Evolutionary conservation across 2,797 vertebrate species (phyloP), one percentile per base, ranked within the genome.

Genomic region (Cirrhinus molitorella): DNA sequence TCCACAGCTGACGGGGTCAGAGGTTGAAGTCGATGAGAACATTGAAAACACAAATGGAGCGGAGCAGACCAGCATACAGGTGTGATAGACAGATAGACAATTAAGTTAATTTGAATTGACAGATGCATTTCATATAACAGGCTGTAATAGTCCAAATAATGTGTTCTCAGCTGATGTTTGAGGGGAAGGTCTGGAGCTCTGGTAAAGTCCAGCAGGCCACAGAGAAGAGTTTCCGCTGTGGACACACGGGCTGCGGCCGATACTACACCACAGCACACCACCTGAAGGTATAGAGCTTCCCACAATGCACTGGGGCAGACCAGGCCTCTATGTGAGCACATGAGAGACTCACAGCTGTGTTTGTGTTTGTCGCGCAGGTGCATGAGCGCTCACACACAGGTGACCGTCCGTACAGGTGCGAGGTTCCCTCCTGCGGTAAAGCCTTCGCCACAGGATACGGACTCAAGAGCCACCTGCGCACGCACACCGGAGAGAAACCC

Each of bases 231-330:
- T 96, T 95, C 86, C 92, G 89, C 43, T 96, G 96, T 16, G 94
- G 91, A 17, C 94, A 94, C 85, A 87, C 93, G 81, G 96, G 92
- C 83, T 96, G 95, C 61, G 94, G 94, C 13, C 93, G 94, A 49
- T 93, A 95, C 59, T 96, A 96, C 43, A 95, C 94, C 71, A 96
- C 95, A 0, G 94, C 94, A 21, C 95, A 96, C 77, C 95, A 96
- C 53, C 91, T 96, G 53, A 96, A 96, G 94, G 95, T 96, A 92
- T 89, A 16, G 6, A 16, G 68, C 49, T 9, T 57, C 71, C 49
- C 82, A 75, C 28, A 49, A 43, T 70, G 49, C 65, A 67, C 49
- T 7, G 34, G 45, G 57, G 37, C 40, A 8, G 55, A 45, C 4
- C 73, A 23, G 66, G 37, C 37, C 37, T 37, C 61, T 1, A n/a